These are phyloP conservation scores for Sus scrofa DNA, from an alignment of 2,113 vertebrate genomes.

Conservation along the genomic window DNA sequence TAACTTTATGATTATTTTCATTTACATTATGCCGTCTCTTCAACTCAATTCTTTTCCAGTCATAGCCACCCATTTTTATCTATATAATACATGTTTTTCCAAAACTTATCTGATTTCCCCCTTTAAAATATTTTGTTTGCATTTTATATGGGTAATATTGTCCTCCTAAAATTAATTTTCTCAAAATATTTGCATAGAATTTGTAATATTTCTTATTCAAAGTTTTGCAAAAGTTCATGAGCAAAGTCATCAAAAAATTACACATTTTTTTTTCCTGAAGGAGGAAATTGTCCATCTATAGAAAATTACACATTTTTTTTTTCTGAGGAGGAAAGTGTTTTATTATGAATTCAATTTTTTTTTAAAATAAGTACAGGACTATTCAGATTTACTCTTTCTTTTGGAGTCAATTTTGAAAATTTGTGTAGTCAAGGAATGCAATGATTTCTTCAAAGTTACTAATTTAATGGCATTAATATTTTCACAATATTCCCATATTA, in stretches of 20 bases:
- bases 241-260: background rate
- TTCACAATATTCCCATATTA: background rate
- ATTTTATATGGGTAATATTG: background rate
- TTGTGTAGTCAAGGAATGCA: background rate
- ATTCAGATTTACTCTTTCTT: background rate
- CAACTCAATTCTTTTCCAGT: background rate
- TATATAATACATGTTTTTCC: background rate
- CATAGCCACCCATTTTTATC: background rate
- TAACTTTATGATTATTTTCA: background rate
- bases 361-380: background rate
- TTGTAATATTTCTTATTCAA: background rate
- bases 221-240: background rate
- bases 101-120: background rate
- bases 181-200: background rate
- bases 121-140: background rate
- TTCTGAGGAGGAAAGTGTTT: background rate
- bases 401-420: background rate
- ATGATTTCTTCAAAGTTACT: background rate
- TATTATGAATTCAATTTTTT: background rate
- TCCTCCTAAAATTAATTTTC: background rate
- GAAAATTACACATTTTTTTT: background rate
- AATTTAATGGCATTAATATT: background rate
- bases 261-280: background rate
- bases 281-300: background rate
- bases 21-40: background rate